A percentile compares a stretch with the other conserved stretches of the same genome.
Evolutionary conservation across 2,113 vertebrate species (phyloP).

Genomic region (Vimba vimba): DNA sequence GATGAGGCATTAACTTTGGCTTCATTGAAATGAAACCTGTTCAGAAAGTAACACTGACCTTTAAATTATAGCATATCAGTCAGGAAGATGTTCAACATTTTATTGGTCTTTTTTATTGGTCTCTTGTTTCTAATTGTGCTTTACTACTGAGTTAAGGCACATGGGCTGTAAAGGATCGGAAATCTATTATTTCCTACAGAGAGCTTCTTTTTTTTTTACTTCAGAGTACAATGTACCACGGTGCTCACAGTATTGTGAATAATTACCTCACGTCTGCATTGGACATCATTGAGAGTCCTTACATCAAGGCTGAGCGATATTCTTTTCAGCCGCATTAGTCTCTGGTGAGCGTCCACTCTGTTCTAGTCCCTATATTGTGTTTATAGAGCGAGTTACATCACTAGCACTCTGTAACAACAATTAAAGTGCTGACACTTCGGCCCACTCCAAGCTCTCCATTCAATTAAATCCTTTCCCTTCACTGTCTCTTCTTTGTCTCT

Average conservation of each 20-base stretch:
- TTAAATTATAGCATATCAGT: slow-evolving; percentile 41
- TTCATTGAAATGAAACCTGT: slow-evolving; percentile 20
- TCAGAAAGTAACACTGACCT: background rate
- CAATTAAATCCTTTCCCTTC: slow-evolving; percentile 26
- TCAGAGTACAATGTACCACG: background rate
- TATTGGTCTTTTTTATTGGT: slow-evolving; percentile 16
- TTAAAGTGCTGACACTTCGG: slow-evolving; percentile 48
- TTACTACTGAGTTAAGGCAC: slow-evolving; percentile 47
- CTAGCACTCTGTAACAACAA: slow-evolving; percentile 33
- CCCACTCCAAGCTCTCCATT: slow-evolving; percentile 29
- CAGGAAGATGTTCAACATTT: background rate
- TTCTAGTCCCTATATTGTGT: background rate
- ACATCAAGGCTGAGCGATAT: background rate
- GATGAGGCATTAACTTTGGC: background rate
- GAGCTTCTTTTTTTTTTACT: background rate
- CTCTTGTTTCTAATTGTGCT: slow-evolving; percentile 52
- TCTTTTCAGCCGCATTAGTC: slow-evolving; percentile 9
- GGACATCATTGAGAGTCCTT: background rate
- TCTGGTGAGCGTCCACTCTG: slow-evolving; percentile 11
- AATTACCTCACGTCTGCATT: slow-evolving; percentile 1
- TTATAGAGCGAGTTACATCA: slow-evolving; percentile 31
- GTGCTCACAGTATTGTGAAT: background rate
- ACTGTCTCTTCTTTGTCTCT: slow-evolving; percentile 14
- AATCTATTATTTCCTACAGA: slow-evolving; percentile 25
- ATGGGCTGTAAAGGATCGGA: slow-evolving; percentile 24